These are phyloP conservation scores for Gonatopus flavifemur DNA, from an alignment of 1,140 invertebrate species.

Conservation along the genomic window DNA sequence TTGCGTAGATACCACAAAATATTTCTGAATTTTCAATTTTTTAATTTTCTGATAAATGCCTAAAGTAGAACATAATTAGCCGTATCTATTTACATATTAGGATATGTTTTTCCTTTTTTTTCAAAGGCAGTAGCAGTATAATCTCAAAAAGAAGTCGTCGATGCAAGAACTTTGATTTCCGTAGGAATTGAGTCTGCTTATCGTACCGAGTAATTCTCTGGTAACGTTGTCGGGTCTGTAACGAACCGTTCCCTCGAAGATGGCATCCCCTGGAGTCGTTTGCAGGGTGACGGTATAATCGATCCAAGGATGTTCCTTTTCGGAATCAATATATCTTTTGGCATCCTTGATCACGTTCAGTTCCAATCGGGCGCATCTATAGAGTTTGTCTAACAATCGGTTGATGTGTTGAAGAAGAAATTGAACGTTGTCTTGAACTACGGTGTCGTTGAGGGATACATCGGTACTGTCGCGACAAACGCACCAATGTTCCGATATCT, in stretches of 20 bases:
- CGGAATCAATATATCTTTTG: slow-evolving; percentile 52
- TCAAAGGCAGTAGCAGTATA: slow-evolving; percentile 75
- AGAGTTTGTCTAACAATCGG: slow-evolving; percentile 60
- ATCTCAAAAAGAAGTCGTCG: slow-evolving; percentile 71
- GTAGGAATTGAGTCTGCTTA: slow-evolving; percentile 82
- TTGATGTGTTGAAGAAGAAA: slow-evolving; percentile 69
- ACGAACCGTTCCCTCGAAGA: slow-evolving; percentile 76
- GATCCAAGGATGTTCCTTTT: slow-evolving; percentile 43
- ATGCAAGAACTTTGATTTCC: slow-evolving; percentile 78
- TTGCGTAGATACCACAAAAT: too few relatives aligned
- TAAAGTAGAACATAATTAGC: slow-evolving; percentile 14
- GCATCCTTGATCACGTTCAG: slow-evolving; percentile 62
- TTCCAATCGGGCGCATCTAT: slow-evolving; percentile 63
- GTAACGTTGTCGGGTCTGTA: slow-evolving; percentile 45
- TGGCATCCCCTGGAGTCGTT: slow-evolving; percentile 68
- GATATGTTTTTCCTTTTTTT: slow-evolving; percentile 13
- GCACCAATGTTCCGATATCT: slow-evolving; percentile 81
- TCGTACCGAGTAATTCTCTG: slow-evolving; percentile 61
- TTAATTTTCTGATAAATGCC: not conserved
- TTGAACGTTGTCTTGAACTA: slow-evolving; percentile 57
- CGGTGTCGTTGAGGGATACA: slow-evolving; percentile 55
- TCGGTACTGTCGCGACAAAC: slow-evolving; percentile 70
- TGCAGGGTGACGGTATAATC: slow-evolving; percentile 70
- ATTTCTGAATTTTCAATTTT: too few relatives aligned
- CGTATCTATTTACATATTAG: slow-evolving; percentile 1